Evolutionary conservation across 2,797 vertebrate species (phyloP).

Genomic region (Tapera naevia): DNA sequence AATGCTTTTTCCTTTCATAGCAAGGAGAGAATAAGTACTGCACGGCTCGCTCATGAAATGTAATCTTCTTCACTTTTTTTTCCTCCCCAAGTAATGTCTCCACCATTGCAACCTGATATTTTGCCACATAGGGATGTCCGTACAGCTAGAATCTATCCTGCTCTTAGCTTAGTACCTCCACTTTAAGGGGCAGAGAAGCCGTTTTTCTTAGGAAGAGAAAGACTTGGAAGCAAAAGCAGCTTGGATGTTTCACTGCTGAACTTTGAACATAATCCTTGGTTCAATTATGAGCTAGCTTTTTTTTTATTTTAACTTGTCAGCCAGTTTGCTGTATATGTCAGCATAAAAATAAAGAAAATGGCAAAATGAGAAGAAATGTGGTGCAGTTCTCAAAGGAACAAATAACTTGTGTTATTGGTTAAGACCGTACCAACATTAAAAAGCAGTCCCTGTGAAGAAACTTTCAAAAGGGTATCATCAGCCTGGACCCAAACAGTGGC

Average conservation of each 20-base stretch:
- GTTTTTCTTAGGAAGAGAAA: neutral
- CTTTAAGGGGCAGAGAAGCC: constrained; percentile 28
- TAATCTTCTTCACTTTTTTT: constrained; percentile 8
- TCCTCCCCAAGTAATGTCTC: neutral
- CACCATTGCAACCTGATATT: neutral
- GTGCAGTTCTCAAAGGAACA: constrained; percentile 72
- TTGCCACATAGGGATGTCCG: neutral
- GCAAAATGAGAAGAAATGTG: constrained; percentile 69
- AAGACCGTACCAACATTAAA: constrained; percentile 70
- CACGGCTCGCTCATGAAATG: neutral
- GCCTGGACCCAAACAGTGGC: constrained; percentile 61
- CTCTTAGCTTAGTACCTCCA: neutral
- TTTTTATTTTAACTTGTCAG: constrained; percentile 61
- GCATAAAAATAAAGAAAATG: constrained; percentile 75
- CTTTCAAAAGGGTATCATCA: constrained; percentile 73
- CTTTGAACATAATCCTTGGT: constrained; percentile 61
- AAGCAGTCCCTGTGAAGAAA: constrained; percentile 69
- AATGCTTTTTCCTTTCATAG: neutral
- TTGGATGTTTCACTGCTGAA: constrained; percentile 15
- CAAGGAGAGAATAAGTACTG: constrained; percentile 3
- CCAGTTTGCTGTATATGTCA: constrained; percentile 62
- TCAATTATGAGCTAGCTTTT: constrained; percentile 42
- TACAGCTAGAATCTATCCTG: neutral
- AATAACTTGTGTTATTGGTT: constrained; percentile 73
- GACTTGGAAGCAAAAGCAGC: constrained; percentile 4